Percentiles rank a stretch among this genome's conserved stretches.
phyloP scores from a whole-genome alignment of 2,888 invertebrate genomes.

The Aromia moschata region DNA sequence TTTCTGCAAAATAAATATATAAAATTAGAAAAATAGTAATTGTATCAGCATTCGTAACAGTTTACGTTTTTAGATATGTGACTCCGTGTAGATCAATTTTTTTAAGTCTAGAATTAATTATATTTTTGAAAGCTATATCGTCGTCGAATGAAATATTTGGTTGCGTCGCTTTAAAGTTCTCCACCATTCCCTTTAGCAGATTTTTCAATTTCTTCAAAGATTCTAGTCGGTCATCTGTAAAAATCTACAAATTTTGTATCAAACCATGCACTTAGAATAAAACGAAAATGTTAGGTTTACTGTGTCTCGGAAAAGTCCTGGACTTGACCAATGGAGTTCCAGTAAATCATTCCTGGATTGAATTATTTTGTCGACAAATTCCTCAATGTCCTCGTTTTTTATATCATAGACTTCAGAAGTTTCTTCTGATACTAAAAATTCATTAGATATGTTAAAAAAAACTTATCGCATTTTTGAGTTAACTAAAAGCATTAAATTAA shows the following conservation, averaged over 20 bases:
- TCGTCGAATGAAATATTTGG: background rate
- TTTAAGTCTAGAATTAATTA: constrained; percentile 1
- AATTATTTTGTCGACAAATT: constrained; percentile 19
- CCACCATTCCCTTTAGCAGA: constrained; percentile 36
- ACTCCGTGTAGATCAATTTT: constrained; percentile 2
- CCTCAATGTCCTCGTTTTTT: constrained; percentile 20
- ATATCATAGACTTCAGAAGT: constrained; percentile 21
- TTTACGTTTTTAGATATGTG: background rate
- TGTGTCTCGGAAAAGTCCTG: constrained; percentile 40
- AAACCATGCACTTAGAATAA: too few species aligned
- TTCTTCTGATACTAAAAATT: background rate
- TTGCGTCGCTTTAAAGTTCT: background rate
- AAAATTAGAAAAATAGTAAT: too few species aligned
- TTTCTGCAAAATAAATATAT: too few species aligned
- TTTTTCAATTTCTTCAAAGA: constrained; percentile 40
- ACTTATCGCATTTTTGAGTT: too few species aligned
- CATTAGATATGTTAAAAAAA: too few species aligned
- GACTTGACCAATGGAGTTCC: constrained; percentile 38
- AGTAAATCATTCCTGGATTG: constrained; percentile 31
- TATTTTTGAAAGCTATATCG: background rate
- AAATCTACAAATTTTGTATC: constrained; percentile 39
- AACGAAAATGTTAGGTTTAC: too few species aligned
- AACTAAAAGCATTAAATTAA: too few species aligned
- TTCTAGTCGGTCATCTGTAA: constrained; percentile 46
- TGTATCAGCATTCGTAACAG: too few species aligned